Base-by-base conservation (phyloP, 2,113 vertebrate genomes). In the Leptobrachium ailaonicum region DNA sequence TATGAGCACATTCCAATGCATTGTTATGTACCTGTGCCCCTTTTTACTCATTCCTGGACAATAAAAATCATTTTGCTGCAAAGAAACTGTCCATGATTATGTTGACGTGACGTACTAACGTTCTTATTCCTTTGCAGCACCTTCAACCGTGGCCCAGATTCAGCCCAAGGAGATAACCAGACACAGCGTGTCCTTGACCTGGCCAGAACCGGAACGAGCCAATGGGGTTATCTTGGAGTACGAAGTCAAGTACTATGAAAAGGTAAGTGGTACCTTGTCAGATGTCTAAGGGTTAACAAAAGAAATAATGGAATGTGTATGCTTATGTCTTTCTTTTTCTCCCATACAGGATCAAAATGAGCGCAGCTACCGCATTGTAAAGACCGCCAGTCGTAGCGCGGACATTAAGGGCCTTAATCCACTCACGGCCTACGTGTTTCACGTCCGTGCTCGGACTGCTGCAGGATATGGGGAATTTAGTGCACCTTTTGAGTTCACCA, bases 211-310 rank as follows among this genome's bases (percentile, higher is more conserved):
- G 1, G 96, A 99, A 42, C 91, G 96, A 43, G 95, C 96, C 87
- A 99, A 98, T 2, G 98, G 98, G 20, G 97, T 99, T 77, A 99
- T 99, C 84, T 86, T 99, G 84, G 98, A 99, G 81, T 99, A 99
- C 3, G 97, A 99, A 89, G 96, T 99, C 90, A 99, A 99, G 84
- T 99, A 99, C 86, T 99, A 98, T 3, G 98, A 99, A 84, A 98
- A 99, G 98, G 98, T 98, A 90, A 88, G 66, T 73, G n/a, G 66
- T 84, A 10, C 32, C 11, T 3, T 68, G 8, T 4, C 47, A 4
- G 8, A 50, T 32, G 20, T 32, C 20, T 32, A 32, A 50, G 47
- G 4, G 47, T 50, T 4, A n/a, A 4, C 10, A 64, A 64, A 75
- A 63, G 42, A 11, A 5, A 8, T 1, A 66, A 66, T 66, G 2